These are phyloP conservation scores for Drosophila rhopaloa DNA, from an alignment of 1,140 invertebrate genomes.

Conservation along the genomic window DNA sequence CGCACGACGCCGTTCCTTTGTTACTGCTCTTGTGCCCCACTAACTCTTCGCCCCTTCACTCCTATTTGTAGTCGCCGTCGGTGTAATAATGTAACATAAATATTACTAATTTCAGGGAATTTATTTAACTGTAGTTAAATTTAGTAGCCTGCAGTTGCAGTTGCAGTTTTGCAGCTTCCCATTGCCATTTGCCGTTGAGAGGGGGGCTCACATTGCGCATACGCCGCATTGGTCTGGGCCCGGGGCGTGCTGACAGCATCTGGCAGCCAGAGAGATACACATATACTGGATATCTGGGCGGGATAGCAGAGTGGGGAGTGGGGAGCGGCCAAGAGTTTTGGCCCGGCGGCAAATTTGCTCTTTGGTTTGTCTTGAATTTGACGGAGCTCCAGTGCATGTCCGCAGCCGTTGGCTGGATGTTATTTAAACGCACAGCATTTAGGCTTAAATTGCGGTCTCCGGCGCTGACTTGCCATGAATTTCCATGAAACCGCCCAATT, in stretches of 20 bases:
- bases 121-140: slow-evolving; percentile 79
- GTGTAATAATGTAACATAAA: slow-evolving; percentile 76
- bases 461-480: slow-evolving; percentile 61
- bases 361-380: slow-evolving; percentile 67
- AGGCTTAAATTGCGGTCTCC: slow-evolving; percentile 76
- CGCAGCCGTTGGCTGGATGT: slow-evolving; percentile 53
- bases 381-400: slow-evolving; percentile 63
- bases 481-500: slow-evolving; percentile 6
- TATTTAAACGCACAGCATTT: slow-evolving; percentile 78
- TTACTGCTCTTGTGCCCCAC: slow-evolving; percentile 38
- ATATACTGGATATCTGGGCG: neutral
- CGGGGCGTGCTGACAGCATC: slow-evolving; percentile 70
- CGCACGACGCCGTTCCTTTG: slow-evolving; percentile 61
- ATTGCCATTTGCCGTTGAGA: neutral
- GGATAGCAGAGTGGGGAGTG: neutral
- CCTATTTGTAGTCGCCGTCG: slow-evolving; percentile 62
- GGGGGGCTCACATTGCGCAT: slow-evolving; percentile 62
- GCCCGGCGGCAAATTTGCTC: slow-evolving; percentile 63
- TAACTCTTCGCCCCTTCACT: neutral
- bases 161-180: slow-evolving; percentile 5
- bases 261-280: slow-evolving; percentile 29
- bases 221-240: slow-evolving; percentile 52
- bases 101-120: slow-evolving; percentile 80
- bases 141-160: slow-evolving; percentile 65
- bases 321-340: neutral